Percentiles rank a stretch among this genome's conserved stretches.
Evolutionary conservation across 2,888 invertebrate species (phyloP).

Genomic region (Abscondita cerata): DNA sequence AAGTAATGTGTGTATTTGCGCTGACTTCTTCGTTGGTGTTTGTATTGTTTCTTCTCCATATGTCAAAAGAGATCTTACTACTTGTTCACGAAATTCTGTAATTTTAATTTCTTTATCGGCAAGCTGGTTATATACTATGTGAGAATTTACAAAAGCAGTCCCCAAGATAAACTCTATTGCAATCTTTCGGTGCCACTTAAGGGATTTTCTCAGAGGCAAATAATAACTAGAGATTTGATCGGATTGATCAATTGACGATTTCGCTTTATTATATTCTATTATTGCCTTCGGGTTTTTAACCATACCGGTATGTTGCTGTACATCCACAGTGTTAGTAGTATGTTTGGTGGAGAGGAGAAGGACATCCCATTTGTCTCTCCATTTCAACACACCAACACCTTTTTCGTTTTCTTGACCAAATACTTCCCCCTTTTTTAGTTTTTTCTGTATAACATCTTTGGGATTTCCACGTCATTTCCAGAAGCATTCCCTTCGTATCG

Average conservation of each 20-base stretch:
- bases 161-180: constrained; percentile 42
- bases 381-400: constrained; percentile 40
- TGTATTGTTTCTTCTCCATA: too few species aligned
- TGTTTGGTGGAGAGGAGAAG: neutral
- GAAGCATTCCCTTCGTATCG: too few species aligned
- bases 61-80: too few species aligned
- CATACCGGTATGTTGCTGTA: constrained; percentile 12
- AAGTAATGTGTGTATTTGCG: too few species aligned
- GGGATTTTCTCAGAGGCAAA: constrained; percentile 29
- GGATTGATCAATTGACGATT: constrained; percentile 39
- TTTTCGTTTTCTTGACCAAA: constrained; percentile 39
- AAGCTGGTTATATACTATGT: neutral
- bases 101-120: too few species aligned
- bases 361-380: constrained; percentile 40
- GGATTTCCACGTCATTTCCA: constrained; percentile 8
- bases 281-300: constrained; percentile 31
- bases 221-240: constrained; percentile 37
- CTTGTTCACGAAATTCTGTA: too few species aligned
- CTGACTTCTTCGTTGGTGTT: too few species aligned
- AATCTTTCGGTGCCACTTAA: constrained; percentile 38
- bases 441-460: constrained; percentile 12
- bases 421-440: constrained; percentile 41
- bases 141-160: constrained; percentile 1
- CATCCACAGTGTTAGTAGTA: constrained; percentile 9
- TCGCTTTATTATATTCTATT: constrained; percentile 36